Percentiles rank a stretch among this genome's conserved stretches.
These are phyloP conservation scores for Leptinotarsa defecta DNA, from an alignment of 1,140 invertebrate species.

Conservation along the genomic window DNA sequence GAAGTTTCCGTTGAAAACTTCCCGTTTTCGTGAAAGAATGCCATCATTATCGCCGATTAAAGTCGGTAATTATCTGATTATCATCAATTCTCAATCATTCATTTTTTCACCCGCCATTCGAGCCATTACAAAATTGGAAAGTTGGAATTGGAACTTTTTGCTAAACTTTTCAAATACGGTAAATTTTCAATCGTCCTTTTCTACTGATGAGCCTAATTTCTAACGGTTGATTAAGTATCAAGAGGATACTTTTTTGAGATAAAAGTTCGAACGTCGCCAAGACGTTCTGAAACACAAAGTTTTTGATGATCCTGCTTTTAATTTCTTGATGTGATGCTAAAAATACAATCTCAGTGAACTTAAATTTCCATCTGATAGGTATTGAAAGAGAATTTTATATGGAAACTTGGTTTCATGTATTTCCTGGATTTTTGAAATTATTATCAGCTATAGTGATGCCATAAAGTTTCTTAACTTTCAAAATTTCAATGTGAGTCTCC, in stretches of 20 bases:
- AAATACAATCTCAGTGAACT: no score
- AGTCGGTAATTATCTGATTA: neutral
- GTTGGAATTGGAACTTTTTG: neutral
- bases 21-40: neutral
- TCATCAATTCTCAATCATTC: slow-evolving; percentile 1
- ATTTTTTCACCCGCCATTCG: neutral
- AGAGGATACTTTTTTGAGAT: neutral
- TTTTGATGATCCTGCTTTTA: no score
- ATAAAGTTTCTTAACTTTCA: no score
- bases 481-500: no score
- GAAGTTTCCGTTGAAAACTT: neutral
- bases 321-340: no score
- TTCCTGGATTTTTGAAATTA: no score
- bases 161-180: neutral
- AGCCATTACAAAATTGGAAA: neutral
- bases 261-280: no score
- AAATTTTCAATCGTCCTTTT: neutral
- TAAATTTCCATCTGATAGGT: no score
- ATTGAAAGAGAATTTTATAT: no score
- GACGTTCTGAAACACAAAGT: no score
- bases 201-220: neutral
- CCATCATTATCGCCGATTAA: neutral
- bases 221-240: neutral
- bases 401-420: no score
- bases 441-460: no score